phyloP scores from a whole-genome alignment of 2,888 invertebrate genomes.

The Drosophila anomalipes region DNA sequence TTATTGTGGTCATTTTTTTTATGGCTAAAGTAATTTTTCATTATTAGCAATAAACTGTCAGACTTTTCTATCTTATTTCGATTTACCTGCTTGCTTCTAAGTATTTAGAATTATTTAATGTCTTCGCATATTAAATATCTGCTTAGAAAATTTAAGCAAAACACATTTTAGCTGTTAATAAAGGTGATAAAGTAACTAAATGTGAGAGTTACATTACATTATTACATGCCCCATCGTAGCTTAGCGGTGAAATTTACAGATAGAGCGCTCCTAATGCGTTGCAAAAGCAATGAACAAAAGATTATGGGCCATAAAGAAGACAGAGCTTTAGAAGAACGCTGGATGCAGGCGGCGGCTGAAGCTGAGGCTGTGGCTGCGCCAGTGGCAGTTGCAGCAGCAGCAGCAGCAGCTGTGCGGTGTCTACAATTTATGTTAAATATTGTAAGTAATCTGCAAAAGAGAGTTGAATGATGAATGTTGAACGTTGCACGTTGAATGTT shows the following conservation, averaged over 20 bases:
- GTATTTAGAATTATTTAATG: background rate
- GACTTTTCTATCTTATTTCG: background rate
- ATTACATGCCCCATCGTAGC: background rate
- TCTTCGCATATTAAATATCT: background rate
- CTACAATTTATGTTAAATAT: conserved; percentile 75
- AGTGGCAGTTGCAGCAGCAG: background rate
- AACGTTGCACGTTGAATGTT: conserved; percentile 49
- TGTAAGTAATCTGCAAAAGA: conserved; percentile 70
- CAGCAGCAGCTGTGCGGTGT: conserved; percentile 59
- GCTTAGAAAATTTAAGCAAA: background rate
- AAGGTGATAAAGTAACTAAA: background rate
- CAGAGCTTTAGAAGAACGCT: conserved; percentile 22
- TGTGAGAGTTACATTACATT: background rate
- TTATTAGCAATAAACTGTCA: background rate
- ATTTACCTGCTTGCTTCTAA: background rate
- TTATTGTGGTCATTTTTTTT: background rate
- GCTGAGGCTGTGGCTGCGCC: background rate
- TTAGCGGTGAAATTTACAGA: conserved; percentile 3
- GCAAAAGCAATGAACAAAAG: conserved; percentile 23
- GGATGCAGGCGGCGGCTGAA: conserved; percentile 10
- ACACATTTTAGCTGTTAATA: background rate
- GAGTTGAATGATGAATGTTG: conserved; percentile 57
- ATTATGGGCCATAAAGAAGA: conserved; percentile 26
- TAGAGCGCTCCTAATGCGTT: conserved; percentile 20
- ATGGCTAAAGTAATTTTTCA: background rate